Base-by-base conservation (phyloP, 2,797 vertebrate genomes). In the Odontamblyopus rebecca region DNA sequence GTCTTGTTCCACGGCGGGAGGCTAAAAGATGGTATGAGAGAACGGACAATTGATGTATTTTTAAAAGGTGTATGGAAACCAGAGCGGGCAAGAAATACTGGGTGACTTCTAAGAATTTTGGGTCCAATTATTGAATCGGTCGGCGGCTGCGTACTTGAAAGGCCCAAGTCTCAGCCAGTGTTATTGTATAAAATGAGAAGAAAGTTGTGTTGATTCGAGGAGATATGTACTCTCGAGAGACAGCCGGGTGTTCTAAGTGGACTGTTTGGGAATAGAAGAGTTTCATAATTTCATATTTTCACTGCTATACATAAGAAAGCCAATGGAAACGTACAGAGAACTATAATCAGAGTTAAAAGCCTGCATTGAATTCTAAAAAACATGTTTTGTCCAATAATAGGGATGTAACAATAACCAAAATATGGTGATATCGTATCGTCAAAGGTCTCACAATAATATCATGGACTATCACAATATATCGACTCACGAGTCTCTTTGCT, bases 131-230 rank as follows among this genome's bases (percentile, higher is more conserved):
- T 16, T 23, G 63, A 29, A 27, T 50, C 38, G 29, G 63, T 65
- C 41, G 15, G 23, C 23, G 23, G n/a, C 13, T 27, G 38, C 16
- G 38, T 12, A 11, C 63, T 27, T 65, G 41, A 65, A 65, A 65
- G 13, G 12, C 4, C 23, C 15, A 35, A n/a, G 41, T 50, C 13
- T 65, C 12, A 6, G 26, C n/a, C 7, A 29, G 63, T 29, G 7
- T 65, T 65, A 16, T 26, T 27, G 9, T 48, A 50, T 65, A 65
- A 48, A 65, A 65, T 3, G 35, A 23, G 35, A 63, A 44, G n/a
- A 63, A 63, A 63, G 61, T 63, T 44, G 19, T 44, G 41, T 65
- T 65, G 63, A 48, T 65, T 65, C 18, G 63, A 65, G 41, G 27
- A 48, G 61, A 63, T 65, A 8, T 65, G 63, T 50, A 65, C 48